Evolutionary conservation across 2,113 vertebrate species (phyloP), one percentile per base, ranked within the genome.

Genomic region (Callionymus lyra): DNA sequence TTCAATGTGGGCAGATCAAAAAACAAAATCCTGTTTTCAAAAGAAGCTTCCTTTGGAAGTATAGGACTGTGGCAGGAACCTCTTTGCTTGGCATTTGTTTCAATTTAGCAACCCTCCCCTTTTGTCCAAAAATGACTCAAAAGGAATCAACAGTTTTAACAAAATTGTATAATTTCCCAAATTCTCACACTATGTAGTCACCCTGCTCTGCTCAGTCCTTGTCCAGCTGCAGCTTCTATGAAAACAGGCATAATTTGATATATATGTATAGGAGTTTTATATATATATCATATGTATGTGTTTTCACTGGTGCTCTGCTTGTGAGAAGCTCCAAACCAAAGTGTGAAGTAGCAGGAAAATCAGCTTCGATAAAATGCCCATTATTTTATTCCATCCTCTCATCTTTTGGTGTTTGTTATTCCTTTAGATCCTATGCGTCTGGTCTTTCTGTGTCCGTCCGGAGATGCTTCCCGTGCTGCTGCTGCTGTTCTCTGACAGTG

Each of bases 271-370:
- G 76, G 72, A 72, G 47, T 81, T 82, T 81, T 86, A 86, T 76
- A 86, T 85, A 86, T 86, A 86, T 87, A 86, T 87, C 85, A 86
- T 80, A 85, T 83, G 82, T 84, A 84, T 87, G 82, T 85, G 81
- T 86, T 86, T 87, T 85, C 82, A 85, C 83, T 82, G 70, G 74
- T 77, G 74, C 53, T 82, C 79, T 80, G 77, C 67, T 71, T 74
- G 70, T 80, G 82, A 64, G 65, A 61, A 66, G 72, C 68, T 81
- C 77, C 76, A 71, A 59, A 77, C 70, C 71, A 64, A 80, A 53
- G 68, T 59, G 49, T 47, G 39, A 70, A 49, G 51, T 63, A 44
- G 53, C 54, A 53, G 53, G 43, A 73, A 38, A 64, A 42, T 48
- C 53, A 46, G 33, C 63, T 52, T 66, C 65, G 64, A 31, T 52